These are phyloP conservation scores for Gila robusta DNA, from an alignment of 2,797 vertebrate genomes.

Conservation along the genomic window DNA sequence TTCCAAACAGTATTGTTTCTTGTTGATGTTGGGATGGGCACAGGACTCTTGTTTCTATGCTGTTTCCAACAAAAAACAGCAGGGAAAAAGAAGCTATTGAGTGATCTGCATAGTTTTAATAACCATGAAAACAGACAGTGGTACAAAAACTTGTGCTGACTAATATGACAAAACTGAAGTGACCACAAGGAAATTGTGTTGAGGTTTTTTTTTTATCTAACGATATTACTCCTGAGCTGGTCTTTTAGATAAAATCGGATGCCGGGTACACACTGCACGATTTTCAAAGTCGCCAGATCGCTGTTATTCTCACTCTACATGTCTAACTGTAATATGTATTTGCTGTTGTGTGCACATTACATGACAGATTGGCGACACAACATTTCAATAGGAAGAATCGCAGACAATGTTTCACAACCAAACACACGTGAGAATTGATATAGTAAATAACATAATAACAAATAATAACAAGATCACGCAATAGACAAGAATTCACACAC, in stretches of 20 bases:
- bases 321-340: not conserved
- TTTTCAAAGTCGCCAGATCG: not conserved
- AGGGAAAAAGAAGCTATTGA: conserved; percentile 3
- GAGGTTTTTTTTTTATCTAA: not conserved
- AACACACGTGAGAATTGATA: not conserved
- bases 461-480: not conserved
- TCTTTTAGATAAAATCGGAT: not conserved
- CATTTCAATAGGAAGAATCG: not conserved
- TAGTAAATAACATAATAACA: not conserved
- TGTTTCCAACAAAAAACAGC: conserved; percentile 3
- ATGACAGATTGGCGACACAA: not conserved
- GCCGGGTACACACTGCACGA: not conserved
- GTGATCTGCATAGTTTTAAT: not conserved
- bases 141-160: not conserved
- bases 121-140: not conserved
- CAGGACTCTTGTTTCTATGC: conserved; percentile 21
- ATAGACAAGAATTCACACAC: not conserved
- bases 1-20: conserved; percentile 45
- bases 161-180: not conserved
- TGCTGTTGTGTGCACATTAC: not conserved
- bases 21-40: conserved; percentile 40
- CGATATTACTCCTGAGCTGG: not conserved
- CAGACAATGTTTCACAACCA: not conserved
- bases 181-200: not conserved
- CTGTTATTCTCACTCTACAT: not conserved